Conservation (phyloP, 2,797 vertebrate genomes). For the Hapalemur alaotrensis region DNA sequence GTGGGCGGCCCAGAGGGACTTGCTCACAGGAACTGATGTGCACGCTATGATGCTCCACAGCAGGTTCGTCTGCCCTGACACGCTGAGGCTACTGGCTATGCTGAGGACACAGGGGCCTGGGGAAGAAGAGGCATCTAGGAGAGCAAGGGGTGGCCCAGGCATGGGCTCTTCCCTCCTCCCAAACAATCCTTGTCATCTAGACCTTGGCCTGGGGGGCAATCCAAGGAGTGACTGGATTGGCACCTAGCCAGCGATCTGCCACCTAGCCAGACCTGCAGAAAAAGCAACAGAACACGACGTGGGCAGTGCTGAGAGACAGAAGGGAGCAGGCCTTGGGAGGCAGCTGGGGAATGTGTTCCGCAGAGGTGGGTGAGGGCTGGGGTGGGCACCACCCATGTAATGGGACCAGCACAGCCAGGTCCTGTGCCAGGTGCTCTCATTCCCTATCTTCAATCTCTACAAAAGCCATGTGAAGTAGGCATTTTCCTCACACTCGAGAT, state of each 20-base stretch:
- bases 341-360: background rate
- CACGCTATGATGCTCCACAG: background rate
- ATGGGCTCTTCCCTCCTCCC: background rate
- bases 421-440: background rate
- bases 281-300: background rate
- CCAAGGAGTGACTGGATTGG: background rate
- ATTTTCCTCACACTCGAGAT: background rate
- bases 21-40: background rate
- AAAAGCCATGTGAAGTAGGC: background rate
- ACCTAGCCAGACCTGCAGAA: background rate
- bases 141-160: background rate
- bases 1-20: background rate
- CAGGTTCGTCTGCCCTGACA: background rate
- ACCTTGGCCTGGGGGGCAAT: background rate
- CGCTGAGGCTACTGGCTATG: background rate
- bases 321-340: background rate
- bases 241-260: too few species aligned
- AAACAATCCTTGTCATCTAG: background rate
- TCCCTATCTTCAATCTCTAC: background rate
- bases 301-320: background rate
- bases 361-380: background rate
- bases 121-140: background rate
- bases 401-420: background rate
- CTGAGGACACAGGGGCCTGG: background rate
- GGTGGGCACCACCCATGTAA: too few species aligned